Percentiles rank a stretch among this genome's conserved stretches.
Evolutionary conservation across 2,888 invertebrate species (phyloP).

Genomic region (Saturnia pavonia): DNA sequence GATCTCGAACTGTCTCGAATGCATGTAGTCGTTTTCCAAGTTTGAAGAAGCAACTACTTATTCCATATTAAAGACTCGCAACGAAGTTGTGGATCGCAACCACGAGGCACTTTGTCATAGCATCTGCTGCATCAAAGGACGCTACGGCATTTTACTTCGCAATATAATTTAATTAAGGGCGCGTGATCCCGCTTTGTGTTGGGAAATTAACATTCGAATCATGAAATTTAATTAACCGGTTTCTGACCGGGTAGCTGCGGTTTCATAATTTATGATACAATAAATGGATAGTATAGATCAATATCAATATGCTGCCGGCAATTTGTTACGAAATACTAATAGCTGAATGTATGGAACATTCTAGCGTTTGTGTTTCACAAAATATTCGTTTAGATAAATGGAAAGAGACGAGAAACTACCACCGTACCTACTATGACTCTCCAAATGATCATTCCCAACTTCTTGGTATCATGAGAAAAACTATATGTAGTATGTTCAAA

Average conservation of each 20-base stretch:
- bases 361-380: conserved; percentile 23
- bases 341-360: conserved; percentile 57
- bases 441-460: neutral
- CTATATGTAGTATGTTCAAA: neutral
- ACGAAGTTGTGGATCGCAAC: conserved; percentile 54
- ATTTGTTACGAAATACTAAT: conserved; percentile 62
- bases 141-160: conserved; percentile 40
- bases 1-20: conserved; percentile 52
- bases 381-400: neutral
- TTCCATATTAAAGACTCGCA: conserved; percentile 61
- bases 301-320: conserved; percentile 26
- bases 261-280: conserved; percentile 51
- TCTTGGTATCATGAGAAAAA: neutral
- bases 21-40: conserved; percentile 54
- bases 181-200: conserved; percentile 32
- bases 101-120: conserved; percentile 54
- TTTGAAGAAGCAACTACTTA: conserved; percentile 52
- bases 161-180: conserved; percentile 45
- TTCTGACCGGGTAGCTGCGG: conserved; percentile 37
- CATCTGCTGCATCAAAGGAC: conserved; percentile 57
- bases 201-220: conserved; percentile 48
- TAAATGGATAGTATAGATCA: conserved; percentile 42
- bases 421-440: neutral
- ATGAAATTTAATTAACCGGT: conserved; percentile 47
- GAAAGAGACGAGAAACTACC: neutral